Evolutionary conservation across 2,888 invertebrate species (phyloP), one percentile per base, ranked within the genome.

Genomic region (Eumerus sabulonum): DNA sequence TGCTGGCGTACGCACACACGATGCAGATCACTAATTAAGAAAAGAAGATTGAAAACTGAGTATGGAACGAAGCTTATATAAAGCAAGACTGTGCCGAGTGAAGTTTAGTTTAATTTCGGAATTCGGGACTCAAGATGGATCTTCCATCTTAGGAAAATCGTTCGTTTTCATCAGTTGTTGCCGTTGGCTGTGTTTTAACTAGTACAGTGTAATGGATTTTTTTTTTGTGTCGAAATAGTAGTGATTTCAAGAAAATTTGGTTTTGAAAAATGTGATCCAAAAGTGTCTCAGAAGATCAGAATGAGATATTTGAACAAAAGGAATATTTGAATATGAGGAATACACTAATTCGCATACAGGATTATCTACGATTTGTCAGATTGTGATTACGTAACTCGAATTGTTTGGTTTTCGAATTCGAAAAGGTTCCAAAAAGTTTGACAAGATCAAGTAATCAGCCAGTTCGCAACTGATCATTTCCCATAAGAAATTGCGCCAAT

Each of bases 41-140:
- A 63, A 45, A 50, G 16, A 50, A 62, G 50, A 36, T 40, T 18
- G 35, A 76, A 57, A 56, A 42, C 36, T 45, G 38, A 38, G 59
- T 44, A 18, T 66, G 66, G 19, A 79, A 56, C 68, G 50, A 59
- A 79, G 59, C 74, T 79, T 79, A 79, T 79, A 79, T 59, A 79
- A 79, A 79, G 54, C 63, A 47, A 50, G 51, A 40, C 68, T 56
- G 50, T 60, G 38, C 64, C 59, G 50, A 40, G 36, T 60, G 17
- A 51, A 74, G 50, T 63, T 73, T 56, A 79, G 79, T 79, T 79
- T 60, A 64, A 74, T 50, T 79, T 74, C 63, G 70, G 56, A 74
- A 79, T 70, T 50, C 74, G 74, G 64, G 60, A 64, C 74, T 74
- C 79, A 68, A 74, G 74, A 79, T 79, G 79, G 74, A 62, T 63